Evolutionary conservation across 1,140 invertebrate genomes (phyloP).

Genomic region (Halesus radiatus): DNA sequence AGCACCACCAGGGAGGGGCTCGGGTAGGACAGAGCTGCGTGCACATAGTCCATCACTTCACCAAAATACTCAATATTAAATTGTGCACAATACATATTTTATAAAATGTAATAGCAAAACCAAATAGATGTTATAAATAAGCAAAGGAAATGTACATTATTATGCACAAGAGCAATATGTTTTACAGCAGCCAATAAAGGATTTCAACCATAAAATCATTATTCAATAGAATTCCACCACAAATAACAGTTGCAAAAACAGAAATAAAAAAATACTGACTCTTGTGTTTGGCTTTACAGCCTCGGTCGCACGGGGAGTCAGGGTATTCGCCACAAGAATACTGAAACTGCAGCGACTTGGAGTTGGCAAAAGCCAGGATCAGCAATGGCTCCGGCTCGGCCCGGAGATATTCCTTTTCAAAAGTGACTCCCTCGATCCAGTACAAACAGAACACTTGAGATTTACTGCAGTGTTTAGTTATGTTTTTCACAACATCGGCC

Average conservation of each 20-base stretch:
- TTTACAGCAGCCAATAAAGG: too few species aligned
- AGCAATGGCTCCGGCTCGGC: conserved; percentile 63
- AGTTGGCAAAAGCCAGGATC: conserved; percentile 63
- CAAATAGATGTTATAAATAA: too few species aligned
- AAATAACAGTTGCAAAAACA: conserved; percentile 3
- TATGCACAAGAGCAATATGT: too few species aligned
- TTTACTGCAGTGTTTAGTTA: conserved; percentile 61
- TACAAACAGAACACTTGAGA: conserved; percentile 60
- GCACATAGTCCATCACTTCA: conserved; percentile 42
- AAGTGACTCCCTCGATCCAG: not conserved
- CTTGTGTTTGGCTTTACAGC: conserved; percentile 62
- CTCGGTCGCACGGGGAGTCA: conserved; percentile 59
- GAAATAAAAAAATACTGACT: conserved; percentile 57
- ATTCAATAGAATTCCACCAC: too few species aligned
- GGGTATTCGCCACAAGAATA: conserved; percentile 59
- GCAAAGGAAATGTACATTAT: too few species aligned
- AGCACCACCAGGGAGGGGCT: conserved; percentile 19
- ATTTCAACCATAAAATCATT: too few species aligned
- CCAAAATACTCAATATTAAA: too few species aligned
- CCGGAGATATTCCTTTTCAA: not conserved
- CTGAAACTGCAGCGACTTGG: conserved; percentile 54
- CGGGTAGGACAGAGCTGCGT: conserved; percentile 34
- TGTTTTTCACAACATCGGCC: conserved; percentile 61
- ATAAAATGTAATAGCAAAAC: too few species aligned
- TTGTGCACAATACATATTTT: not conserved